A percentile compares a stretch with the other conserved stretches of the same genome.
phyloP scores from a whole-genome alignment of 2,888 invertebrate species.

The Microplitis manilae region DNA sequence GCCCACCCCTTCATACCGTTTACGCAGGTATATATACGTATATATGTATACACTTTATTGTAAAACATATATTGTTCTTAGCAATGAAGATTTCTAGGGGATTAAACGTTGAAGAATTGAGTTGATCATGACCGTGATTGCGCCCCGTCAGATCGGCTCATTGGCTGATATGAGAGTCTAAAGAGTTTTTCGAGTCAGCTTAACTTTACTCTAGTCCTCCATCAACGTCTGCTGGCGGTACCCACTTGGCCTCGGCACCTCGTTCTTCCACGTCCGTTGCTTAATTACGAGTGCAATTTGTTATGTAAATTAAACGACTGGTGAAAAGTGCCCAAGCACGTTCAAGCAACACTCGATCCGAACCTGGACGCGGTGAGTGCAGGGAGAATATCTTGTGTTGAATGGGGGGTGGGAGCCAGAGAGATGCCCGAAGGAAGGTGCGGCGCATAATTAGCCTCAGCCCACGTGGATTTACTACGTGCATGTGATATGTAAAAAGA shows the following conservation, averaged over 20 bases:
- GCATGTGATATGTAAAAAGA: slow-evolving; percentile 19
- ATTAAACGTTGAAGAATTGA: no score
- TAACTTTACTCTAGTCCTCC: no score
- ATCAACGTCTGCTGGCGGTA: background rate
- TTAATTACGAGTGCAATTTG: slow-evolving; percentile 55
- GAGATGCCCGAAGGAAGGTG: slow-evolving; percentile 47
- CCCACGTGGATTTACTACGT: slow-evolving; percentile 45
- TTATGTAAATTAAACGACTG: slow-evolving; percentile 54
- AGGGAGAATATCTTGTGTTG: background rate
- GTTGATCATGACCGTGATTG: no score
- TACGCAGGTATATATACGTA: slow-evolving; percentile 56
- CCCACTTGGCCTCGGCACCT: slow-evolving; percentile 29
- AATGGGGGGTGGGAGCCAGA: slow-evolving; percentile 3
- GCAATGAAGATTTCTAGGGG: background rate
- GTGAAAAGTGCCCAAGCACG: slow-evolving; percentile 48
- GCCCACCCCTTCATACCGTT: slow-evolving; percentile 68
- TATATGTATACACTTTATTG: background rate
- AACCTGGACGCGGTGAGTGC: no score
- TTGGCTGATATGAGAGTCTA: no score
- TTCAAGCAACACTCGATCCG: background rate
- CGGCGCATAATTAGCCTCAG: slow-evolving; percentile 55
- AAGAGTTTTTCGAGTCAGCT: background rate
- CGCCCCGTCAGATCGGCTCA: no score
- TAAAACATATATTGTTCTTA: background rate
- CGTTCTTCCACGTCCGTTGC: slow-evolving; percentile 37